Conservation (phyloP, 2,888 invertebrate genomes). For the Chloroclysta siterata region DNA sequence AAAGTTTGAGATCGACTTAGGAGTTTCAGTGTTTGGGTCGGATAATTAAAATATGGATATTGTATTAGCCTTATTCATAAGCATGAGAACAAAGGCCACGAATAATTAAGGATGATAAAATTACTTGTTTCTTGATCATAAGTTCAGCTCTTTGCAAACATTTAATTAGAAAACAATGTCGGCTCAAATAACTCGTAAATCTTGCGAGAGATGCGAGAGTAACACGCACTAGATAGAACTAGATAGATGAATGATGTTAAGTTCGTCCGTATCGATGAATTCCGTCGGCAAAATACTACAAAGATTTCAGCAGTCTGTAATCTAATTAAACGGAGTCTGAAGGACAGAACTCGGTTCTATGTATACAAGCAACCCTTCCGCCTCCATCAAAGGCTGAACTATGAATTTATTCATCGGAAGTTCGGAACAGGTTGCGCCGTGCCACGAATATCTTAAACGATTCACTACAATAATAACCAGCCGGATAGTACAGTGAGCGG, state of each 20-base stretch:
- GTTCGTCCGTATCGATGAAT: constrained; percentile 4
- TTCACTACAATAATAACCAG: constrained; percentile 24
- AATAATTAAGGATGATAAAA: constrained; percentile 13
- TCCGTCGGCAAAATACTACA: constrained; percentile 17
- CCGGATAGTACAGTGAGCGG: not conserved
- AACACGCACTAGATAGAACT: not conserved
- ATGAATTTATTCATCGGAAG: constrained; percentile 29
- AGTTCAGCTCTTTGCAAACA: not conserved
- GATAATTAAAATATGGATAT: constrained; percentile 28
- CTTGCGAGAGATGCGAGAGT: not conserved
- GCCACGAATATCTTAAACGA: constrained; percentile 30
- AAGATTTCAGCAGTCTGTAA: constrained; percentile 26
- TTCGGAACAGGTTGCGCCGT: constrained; percentile 28
- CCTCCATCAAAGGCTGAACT: constrained; percentile 17
- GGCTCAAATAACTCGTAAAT: not conserved
- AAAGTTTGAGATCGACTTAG: constrained; percentile 19
- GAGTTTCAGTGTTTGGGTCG: constrained; percentile 23
- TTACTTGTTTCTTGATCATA: constrained; percentile 6
- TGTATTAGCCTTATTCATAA: constrained; percentile 19
- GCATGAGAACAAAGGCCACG: constrained; percentile 12
- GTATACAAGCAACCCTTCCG: constrained; percentile 18
- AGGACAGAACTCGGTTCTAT: constrained; percentile 17
- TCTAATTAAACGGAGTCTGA: constrained; percentile 32
- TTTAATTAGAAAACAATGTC: not conserved
- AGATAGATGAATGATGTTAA: constrained; percentile 6